Base-by-base conservation (phyloP, 2,797 vertebrate genomes). In the Yasuhikotakia modesta region DNA sequence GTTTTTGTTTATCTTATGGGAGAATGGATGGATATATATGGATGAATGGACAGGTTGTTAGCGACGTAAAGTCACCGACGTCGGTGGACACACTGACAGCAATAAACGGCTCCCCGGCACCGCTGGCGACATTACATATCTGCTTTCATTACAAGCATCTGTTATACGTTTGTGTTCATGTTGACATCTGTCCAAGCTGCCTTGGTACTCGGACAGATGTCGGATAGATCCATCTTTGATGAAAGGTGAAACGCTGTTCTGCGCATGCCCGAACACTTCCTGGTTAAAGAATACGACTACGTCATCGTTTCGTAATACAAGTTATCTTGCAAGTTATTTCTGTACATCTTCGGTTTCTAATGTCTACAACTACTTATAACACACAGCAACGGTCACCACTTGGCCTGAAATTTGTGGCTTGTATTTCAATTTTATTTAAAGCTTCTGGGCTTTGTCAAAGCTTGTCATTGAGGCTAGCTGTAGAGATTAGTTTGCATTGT, bases 111-210 rank as follows among this genome's bases (percentile, higher is more conserved):
- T 64, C 14, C 48, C n/a, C 30, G 27, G 45, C 21, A 60, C 30
- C 50, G 50, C 68, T 66, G 58, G 8, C 50, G 35, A 78, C 21
- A 65, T 72, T 24, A 78, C 76, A 78, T 78, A 45, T 64, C 57
- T 72, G 68, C 58, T 78, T 71, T 71, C 4, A 22, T n/a, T 55
- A 72, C 45, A 55, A 8, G 57, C 68, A 45, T 72, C 35, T 45
- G 22, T 71, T 45, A 71, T 21, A 64, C 50, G 45, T 6, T 5
- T n/a, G 22, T 17, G 17, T 32, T 57, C 22, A 21, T 65, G 35
- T 21, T 71, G 60, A 63, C 58, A 55, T 70, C 58, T 30, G 39
- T 55, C 6, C 13, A 16, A 13, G 2, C 16, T 24, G 30, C 19
- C 45, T 14, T 43, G 22, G 55, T 35, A 70, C 60, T 69, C 24